Percentiles rank a stretch among this genome's conserved stretches.
Conservation (phyloP, 1,140 invertebrate genomes). For the Drosophila hydei region DNA sequence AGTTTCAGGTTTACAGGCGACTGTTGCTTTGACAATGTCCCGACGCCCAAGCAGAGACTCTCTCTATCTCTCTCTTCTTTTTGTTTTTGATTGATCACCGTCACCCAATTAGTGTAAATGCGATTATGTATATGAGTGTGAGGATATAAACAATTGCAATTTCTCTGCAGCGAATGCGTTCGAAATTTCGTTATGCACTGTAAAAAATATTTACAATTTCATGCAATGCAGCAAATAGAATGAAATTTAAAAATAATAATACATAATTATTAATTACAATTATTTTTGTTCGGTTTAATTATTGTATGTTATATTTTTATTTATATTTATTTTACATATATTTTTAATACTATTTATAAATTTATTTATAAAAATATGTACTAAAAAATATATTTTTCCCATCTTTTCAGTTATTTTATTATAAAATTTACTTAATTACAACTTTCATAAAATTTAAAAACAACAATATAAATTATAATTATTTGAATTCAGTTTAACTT, state of each 20-base stretch:
- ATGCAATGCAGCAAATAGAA: not conserved
- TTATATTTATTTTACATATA: not conserved
- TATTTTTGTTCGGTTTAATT: no score
- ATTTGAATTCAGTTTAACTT: no score
- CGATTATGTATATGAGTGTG: slow-evolving; percentile 79
- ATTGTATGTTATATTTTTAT: not conserved
- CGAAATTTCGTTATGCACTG: slow-evolving; percentile 42
- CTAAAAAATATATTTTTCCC: not conserved
- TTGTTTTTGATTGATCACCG: slow-evolving; percentile 78
- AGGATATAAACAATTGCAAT: slow-evolving; percentile 54
- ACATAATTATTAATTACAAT: no score
- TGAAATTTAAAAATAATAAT: not conserved
- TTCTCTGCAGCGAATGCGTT: slow-evolving; percentile 27
- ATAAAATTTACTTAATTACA: no score
- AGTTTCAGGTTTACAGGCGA: slow-evolving; percentile 51
- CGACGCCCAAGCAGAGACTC: slow-evolving; percentile 19
- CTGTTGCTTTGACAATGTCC: slow-evolving; percentile 61
- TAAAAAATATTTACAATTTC: slow-evolving; percentile 15
- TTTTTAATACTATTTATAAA: not conserved
- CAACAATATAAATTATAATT: no score
- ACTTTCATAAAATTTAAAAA: no score
- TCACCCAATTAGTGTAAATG: slow-evolving; percentile 82
- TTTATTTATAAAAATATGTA: not conserved
- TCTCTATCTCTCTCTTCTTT: slow-evolving; percentile 29
- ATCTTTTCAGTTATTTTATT: no score